A percentile compares a stretch with the other conserved stretches of the same genome.
These are phyloP conservation scores for Anguilla anguilla DNA, from an alignment of 2,797 vertebrate species.

Conservation along the genomic window DNA sequence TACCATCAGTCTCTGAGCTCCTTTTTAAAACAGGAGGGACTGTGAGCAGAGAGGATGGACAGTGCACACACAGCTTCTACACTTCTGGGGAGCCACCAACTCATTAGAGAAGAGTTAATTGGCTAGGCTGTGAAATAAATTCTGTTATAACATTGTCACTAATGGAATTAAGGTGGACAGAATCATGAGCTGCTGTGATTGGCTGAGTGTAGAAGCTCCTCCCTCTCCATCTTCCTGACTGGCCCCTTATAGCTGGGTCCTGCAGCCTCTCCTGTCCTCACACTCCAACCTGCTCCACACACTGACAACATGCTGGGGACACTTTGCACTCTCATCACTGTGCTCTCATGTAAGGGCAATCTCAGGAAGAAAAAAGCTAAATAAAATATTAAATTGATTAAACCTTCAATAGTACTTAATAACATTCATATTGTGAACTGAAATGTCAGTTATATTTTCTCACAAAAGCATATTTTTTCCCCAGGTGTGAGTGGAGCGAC, in stretches of 20 bases:
- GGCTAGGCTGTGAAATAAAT: neutral
- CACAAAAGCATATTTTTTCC: too few relatives aligned
- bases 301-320: neutral
- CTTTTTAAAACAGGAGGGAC: too few relatives aligned
- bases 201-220: neutral
- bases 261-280: neutral
- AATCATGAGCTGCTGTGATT: too few relatives aligned
- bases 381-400: too few relatives aligned
- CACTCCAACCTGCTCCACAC: neutral
- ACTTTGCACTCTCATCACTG: neutral
- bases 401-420: too few relatives aligned
- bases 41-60: neutral
- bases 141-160: neutral
- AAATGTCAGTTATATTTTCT: neutral
- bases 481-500: too few relatives aligned
- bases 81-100: neutral
- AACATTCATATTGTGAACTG: too few relatives aligned
- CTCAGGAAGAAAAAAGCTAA: too few relatives aligned
- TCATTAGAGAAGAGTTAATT: neutral
- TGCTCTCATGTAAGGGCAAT: too few relatives aligned
- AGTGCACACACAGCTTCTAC: neutral
- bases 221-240: neutral
- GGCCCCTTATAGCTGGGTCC: neutral
- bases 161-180: too few relatives aligned
- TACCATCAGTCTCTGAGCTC: too few relatives aligned